Evolutionary conservation across 2,888 invertebrate species (phyloP).

Genomic region (Acanthosepion lycidas): DNA sequence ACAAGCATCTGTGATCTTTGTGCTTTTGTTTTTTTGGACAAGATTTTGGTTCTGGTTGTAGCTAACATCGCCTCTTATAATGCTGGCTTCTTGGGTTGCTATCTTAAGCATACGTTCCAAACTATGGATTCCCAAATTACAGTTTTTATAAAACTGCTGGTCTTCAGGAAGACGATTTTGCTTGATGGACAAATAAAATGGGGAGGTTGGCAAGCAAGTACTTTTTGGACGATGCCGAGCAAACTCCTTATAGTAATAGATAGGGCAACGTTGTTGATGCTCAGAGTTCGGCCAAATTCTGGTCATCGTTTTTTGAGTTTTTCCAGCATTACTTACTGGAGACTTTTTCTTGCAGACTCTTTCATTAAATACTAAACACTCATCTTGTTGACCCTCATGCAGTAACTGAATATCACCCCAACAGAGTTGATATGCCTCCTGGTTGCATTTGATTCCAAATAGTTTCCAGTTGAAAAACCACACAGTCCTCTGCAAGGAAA

Average conservation of each 20-base stretch:
- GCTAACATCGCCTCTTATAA: neutral
- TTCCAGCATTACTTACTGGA: neutral
- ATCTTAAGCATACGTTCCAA: neutral
- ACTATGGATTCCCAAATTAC: neutral
- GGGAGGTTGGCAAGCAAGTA: neutral
- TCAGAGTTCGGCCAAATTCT: neutral
- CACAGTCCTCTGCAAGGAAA: neutral
- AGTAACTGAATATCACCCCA: slow-evolving; percentile 33
- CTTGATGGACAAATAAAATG: neutral
- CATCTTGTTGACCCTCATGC: neutral
- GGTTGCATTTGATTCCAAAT: neutral
- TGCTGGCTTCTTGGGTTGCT: neutral
- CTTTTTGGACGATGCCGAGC: neutral
- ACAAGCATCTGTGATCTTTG: neutral
- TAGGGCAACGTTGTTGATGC: neutral
- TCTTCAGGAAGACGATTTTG: neutral
- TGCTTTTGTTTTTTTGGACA: neutral
- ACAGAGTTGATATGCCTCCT: neutral
- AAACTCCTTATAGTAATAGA: slow-evolving; percentile 33
- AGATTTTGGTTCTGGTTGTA: neutral
- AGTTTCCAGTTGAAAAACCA: neutral
- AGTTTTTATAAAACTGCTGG: neutral
- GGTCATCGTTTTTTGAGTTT: neutral
- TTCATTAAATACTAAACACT: neutral
- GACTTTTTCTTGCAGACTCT: neutral